Conservation (phyloP, 2,113 vertebrate species). For the Rhea pennata region DNA sequence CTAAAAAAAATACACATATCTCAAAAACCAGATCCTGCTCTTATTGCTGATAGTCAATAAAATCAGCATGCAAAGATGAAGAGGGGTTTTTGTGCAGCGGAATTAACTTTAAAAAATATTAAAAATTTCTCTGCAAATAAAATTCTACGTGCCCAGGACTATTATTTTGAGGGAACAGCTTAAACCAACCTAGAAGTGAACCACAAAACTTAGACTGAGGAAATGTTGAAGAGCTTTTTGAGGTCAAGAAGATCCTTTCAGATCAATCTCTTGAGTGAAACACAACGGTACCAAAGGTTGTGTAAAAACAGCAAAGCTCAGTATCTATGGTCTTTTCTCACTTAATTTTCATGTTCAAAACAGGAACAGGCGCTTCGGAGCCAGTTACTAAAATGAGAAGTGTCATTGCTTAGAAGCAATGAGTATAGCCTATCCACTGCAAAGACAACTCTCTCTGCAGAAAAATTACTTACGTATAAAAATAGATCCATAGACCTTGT, state of each 20-base stretch:
- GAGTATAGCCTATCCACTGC: slow-evolving; percentile 4
- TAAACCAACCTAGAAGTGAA: neutral
- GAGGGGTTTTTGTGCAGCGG: neutral
- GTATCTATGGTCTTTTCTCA: neutral
- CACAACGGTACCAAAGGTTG: neutral
- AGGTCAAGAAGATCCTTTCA: neutral
- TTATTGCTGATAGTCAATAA: neutral
- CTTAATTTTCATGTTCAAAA: neutral
- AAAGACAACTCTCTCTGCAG: neutral
- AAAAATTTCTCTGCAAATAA: neutral
- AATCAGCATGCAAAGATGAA: neutral
- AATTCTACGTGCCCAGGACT: neutral
- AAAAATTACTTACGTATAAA: slow-evolving; percentile 34
- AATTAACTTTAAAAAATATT: neutral
- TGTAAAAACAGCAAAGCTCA: neutral
- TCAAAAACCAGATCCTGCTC: neutral
- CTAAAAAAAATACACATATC: neutral
- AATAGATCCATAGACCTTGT: neutral
- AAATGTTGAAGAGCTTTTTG: neutral
- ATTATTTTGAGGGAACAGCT: neutral
- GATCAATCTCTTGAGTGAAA: neutral
- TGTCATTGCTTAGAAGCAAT: slow-evolving; percentile 27
- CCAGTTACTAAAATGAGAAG: slow-evolving; percentile 45
- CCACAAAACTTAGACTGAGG: neutral
- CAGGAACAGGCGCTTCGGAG: neutral